A percentile compares a stretch with the other conserved stretches of the same genome.
Conservation (phyloP, 2,888 invertebrate genomes). For the Ornithoptera priamus region DNA sequence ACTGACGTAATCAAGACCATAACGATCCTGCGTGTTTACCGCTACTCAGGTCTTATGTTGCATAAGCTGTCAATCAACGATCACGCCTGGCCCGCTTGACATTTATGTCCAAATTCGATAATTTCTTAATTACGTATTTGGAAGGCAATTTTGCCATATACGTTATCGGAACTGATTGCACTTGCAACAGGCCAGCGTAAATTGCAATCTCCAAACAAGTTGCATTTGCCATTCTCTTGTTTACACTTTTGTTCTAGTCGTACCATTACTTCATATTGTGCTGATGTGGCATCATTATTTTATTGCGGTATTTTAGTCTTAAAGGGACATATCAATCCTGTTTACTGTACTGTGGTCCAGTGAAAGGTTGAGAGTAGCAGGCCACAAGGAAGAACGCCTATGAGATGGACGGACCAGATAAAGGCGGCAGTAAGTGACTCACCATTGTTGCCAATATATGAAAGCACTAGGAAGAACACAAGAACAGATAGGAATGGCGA, state of each 20-base stretch:
- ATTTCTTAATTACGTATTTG: slow-evolving; percentile 28
- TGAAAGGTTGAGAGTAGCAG: too few species aligned
- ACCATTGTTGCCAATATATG: too few species aligned
- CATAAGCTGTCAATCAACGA: slow-evolving; percentile 22
- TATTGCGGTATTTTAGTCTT: not conserved
- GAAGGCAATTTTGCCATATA: slow-evolving; percentile 21
- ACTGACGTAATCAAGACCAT: slow-evolving; percentile 7
- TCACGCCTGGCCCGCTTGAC: slow-evolving; percentile 18
- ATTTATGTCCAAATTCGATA: slow-evolving; percentile 26
- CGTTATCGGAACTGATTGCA: slow-evolving; percentile 22
- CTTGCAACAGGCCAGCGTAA: slow-evolving; percentile 16
- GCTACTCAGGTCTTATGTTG: slow-evolving; percentile 10
- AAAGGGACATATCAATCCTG: too few species aligned
- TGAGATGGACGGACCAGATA: too few species aligned
- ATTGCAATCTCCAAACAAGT: slow-evolving; percentile 1
- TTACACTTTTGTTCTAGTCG: not conserved
- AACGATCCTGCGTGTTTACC: slow-evolving; percentile 13
- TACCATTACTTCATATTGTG: not conserved
- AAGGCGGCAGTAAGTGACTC: too few species aligned
- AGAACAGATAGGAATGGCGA: too few species aligned
- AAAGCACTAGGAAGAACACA: too few species aligned
- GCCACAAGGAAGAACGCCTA: too few species aligned
- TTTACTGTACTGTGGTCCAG: too few species aligned
- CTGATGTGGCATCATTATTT: not conserved
- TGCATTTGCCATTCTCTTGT: slow-evolving; percentile 10